Conservation (phyloP, 37 sponge, comb jelly and placozoan species). For the Agelas oroides region DNA sequence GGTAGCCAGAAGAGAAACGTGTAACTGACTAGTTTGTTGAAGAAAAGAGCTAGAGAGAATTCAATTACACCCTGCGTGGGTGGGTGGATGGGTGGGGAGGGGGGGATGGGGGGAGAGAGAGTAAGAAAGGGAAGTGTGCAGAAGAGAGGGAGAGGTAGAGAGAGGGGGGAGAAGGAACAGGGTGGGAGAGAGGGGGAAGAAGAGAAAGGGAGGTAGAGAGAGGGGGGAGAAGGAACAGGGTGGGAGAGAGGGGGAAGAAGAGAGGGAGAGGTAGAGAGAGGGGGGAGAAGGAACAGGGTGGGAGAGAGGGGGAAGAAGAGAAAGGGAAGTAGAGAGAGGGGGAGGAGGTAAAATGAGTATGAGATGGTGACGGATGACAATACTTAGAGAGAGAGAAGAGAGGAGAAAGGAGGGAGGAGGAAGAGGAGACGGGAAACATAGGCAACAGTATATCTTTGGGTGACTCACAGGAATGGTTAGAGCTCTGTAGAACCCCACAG, state of each 20-base stretch:
- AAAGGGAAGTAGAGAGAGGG: not conserved
- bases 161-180: not conserved
- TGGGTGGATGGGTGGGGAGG: constrained; percentile 1
- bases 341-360: too few relatives aligned
- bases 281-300: not conserved
- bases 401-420: too few relatives aligned
- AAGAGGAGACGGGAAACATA: too few relatives aligned
- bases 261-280: not conserved
- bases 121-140: not conserved
- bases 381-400: too few relatives aligned
- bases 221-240: not conserved
- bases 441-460: too few relatives aligned
- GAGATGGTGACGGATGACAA: too few relatives aligned
- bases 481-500: constrained; percentile 70
- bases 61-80: constrained; percentile 64
- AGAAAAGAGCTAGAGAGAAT: constrained; percentile 84
- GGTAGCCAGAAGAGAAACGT: constrained; percentile 93
- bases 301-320: too few relatives aligned
- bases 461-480: constrained; percentile 76
- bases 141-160: not conserved
- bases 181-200: not conserved
- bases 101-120: not conserved
- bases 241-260: not conserved
- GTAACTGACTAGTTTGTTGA: constrained; percentile 82
- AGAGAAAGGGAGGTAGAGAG: not conserved